Evolutionary conservation across 2,888 invertebrate genomes (phyloP).

Genomic region (Boloria selene): DNA sequence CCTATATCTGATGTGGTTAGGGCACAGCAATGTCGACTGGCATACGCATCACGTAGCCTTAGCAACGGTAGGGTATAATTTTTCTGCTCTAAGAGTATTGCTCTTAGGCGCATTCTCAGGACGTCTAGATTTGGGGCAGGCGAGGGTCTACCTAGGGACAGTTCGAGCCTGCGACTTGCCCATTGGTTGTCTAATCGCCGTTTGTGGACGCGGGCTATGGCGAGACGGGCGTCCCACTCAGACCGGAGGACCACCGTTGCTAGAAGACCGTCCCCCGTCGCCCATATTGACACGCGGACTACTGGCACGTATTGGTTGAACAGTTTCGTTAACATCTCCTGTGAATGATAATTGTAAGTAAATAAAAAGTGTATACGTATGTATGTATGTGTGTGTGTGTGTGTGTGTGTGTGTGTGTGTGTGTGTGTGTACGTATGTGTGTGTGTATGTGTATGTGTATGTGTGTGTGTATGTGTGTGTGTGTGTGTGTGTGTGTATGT

Average conservation of each 20-base stretch:
- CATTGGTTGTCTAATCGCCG: slow-evolving; percentile 85
- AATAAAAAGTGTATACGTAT: too few species aligned
- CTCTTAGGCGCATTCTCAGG: slow-evolving; percentile 86
- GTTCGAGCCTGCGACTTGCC: slow-evolving; percentile 89
- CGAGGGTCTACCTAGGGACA: slow-evolving; percentile 84
- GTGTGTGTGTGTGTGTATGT: too few species aligned
- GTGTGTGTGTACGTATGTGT: too few species aligned
- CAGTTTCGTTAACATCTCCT: slow-evolving; percentile 71
- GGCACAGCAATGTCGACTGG: slow-evolving; percentile 89
- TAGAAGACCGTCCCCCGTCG: slow-evolving; percentile 77
- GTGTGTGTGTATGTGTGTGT: too few species aligned
- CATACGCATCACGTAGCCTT: slow-evolving; percentile 91
- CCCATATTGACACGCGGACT: slow-evolving; percentile 67
- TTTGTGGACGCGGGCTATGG: slow-evolving; percentile 92
- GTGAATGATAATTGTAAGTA: slow-evolving; percentile 24
- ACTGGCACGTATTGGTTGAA: slow-evolving; percentile 69
- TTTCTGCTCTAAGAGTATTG: slow-evolving; percentile 89
- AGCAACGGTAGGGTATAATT: slow-evolving; percentile 89
- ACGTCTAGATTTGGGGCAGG: slow-evolving; percentile 85
- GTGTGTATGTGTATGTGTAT: too few species aligned
- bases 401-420: too few species aligned
- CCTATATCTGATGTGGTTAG: slow-evolving; percentile 87
- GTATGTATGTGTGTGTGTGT: not conserved
- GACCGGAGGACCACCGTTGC: slow-evolving; percentile 88
- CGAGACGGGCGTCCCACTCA: slow-evolving; percentile 86